Evolutionary conservation across 2,113 vertebrate species (phyloP), one percentile per base, ranked within the genome.

Genomic region (Limanda limanda): DNA sequence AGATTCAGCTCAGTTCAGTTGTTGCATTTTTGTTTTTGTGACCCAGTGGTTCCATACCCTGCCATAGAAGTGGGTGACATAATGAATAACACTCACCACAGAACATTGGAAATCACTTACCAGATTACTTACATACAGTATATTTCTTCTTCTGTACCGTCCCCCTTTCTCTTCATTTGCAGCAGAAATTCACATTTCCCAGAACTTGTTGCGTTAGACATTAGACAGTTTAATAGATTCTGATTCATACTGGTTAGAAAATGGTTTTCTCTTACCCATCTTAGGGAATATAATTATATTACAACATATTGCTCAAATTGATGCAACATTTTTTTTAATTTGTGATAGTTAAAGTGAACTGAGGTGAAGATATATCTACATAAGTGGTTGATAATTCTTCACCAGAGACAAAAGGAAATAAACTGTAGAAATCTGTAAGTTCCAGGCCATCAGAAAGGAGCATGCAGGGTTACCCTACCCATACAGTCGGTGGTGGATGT

Each of bases 71-170:
- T 20, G 58, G 27, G 18, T 54, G 51, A 54, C 51, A n/a, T 5
- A 79, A 58, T 70, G 64, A 79, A 64, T 83, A 71, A 78, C 57
- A 31, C 59, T 74, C 72, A 68, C 63, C 48, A 11, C 68, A 63
- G 54, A 81, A 88, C 77, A 86, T 82, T 72, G 11, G 76, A 74
- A 64, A 77, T 78, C 82, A 85, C 67, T 83, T 85, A 81, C 14
- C 65, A 58, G 40, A 84, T 86, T 76, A 81, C 81, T 74, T 68
- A 25, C 40, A 31, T 31, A 24, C 65, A 54, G 31, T 31, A 31
- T 31, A 31, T 31, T 31, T 31, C 47, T 72, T 77, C 61, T 42
- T 45, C 45, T 69, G 25, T 62, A 52, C 52, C 59, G 27, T 57
- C 83, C 55, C 73, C 73, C 70, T 71, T 80, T 77, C 68, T 56